These are phyloP conservation scores for Smittia sp. DNA, from an alignment of 2,888 invertebrate genomes.

Conservation along the genomic window DNA sequence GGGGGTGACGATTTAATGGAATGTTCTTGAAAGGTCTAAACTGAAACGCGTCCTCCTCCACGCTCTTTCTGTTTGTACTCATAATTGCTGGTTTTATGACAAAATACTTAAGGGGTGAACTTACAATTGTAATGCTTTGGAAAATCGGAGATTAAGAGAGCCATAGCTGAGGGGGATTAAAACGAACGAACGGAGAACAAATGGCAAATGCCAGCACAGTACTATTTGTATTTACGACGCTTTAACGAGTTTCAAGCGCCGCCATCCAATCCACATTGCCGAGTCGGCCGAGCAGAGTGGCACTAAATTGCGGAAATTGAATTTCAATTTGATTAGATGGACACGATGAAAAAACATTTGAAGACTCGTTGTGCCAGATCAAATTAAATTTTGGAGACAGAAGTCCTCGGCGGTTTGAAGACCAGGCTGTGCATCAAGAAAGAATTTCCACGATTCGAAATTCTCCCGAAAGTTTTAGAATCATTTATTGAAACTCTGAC, in stretches of 20 bases:
- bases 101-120: not conserved
- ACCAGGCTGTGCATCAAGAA: too few species aligned
- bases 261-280: not conserved
- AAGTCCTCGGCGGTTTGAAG: too few species aligned
- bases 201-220: not conserved
- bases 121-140: not conserved
- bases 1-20: conserved; percentile 18
- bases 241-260: not conserved
- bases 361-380: not conserved
- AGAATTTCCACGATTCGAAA: too few species aligned
- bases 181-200: not conserved
- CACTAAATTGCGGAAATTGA: not conserved
- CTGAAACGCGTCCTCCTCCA: not conserved
- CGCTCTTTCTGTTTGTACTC: conserved; percentile 27
- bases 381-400: too few species aligned
- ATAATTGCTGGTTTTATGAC: conserved; percentile 39
- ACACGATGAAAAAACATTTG: not conserved
- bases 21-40: conserved; percentile 20
- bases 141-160: not conserved
- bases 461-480: too few species aligned
- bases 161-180: not conserved
- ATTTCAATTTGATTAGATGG: not conserved
- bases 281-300: not conserved
- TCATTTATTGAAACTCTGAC: too few species aligned
- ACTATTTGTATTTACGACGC: not conserved